Evolutionary conservation across 1,140 invertebrate species (phyloP).

Genomic region (Berghia stephanieae): DNA sequence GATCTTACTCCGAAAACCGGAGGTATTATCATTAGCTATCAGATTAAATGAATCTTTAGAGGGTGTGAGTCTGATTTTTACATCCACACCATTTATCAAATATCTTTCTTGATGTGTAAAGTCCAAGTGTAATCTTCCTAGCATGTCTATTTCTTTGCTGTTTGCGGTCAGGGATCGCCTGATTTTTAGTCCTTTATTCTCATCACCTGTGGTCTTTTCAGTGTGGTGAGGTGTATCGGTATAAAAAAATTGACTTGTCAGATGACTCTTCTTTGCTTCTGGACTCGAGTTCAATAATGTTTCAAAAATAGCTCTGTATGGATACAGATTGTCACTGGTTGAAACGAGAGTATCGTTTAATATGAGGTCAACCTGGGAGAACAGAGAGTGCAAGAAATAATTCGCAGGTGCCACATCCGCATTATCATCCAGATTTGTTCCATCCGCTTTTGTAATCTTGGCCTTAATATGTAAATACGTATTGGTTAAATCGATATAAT

Average conservation of each 20-base stretch:
- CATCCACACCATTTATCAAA: too few species aligned
- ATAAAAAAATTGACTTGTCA: neutral
- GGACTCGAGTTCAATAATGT: too few species aligned
- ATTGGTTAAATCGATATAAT: neutral
- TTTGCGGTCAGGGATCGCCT: neutral
- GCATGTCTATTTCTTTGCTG: conserved; percentile 13
- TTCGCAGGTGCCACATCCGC: neutral
- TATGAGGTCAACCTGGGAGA: conserved; percentile 15
- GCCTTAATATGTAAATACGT: neutral
- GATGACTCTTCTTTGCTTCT: too few species aligned
- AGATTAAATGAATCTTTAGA: neutral
- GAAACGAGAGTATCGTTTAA: conserved; percentile 17
- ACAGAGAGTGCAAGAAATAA: conserved; percentile 7
- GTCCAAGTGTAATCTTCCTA: conserved; percentile 15
- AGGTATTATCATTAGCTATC: neutral
- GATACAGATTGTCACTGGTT: too few species aligned
- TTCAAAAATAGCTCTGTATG: too few species aligned
- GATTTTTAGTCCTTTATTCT: neutral
- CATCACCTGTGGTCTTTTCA: neutral
- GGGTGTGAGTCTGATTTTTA: conserved; percentile 4
- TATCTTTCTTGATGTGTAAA: too few species aligned
- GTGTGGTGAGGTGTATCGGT: neutral
- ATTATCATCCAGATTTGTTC: neutral
- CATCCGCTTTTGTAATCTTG: neutral
- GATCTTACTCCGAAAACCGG: neutral